A percentile compares a stretch with the other conserved stretches of the same genome.
These are phyloP conservation scores for Oedothorax gibbosus DNA, from an alignment of 1,140 invertebrate species.

Conservation along the genomic window DNA sequence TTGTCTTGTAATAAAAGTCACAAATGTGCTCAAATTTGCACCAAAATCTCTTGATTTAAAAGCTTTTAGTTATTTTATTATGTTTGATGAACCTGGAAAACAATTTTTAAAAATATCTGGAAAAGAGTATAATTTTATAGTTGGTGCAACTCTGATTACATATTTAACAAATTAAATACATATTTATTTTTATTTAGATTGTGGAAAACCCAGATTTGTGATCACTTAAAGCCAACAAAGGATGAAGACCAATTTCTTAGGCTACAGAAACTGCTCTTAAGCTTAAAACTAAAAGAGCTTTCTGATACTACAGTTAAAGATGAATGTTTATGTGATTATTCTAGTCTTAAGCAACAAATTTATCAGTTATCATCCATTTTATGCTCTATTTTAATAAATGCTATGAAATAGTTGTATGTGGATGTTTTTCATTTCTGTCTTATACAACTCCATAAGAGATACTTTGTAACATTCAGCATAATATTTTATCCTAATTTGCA, in stretches of 20 bases:
- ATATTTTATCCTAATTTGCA: no score
- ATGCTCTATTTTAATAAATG: conserved; percentile 22
- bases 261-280: not conserved
- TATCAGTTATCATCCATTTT: not conserved
- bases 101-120: no score
- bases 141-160: not conserved
- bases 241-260: not conserved
- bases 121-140: not conserved
- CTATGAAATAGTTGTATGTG: not conserved
- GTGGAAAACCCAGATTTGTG: not conserved
- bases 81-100: no score
- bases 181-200: not conserved
- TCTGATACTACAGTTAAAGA: not conserved
- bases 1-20: not conserved
- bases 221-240: not conserved
- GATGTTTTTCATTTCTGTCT: no score
- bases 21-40: no score
- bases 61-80: no score
- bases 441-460: no score
- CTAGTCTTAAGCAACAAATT: conserved; percentile 3
- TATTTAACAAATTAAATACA: not conserved
- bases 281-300: not conserved
- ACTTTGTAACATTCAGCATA: no score
- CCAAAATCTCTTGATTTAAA: no score
- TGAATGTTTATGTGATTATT: not conserved